phyloP scores from a whole-genome alignment of 2,113 vertebrate species.

The Dissostichus mawsoni region DNA sequence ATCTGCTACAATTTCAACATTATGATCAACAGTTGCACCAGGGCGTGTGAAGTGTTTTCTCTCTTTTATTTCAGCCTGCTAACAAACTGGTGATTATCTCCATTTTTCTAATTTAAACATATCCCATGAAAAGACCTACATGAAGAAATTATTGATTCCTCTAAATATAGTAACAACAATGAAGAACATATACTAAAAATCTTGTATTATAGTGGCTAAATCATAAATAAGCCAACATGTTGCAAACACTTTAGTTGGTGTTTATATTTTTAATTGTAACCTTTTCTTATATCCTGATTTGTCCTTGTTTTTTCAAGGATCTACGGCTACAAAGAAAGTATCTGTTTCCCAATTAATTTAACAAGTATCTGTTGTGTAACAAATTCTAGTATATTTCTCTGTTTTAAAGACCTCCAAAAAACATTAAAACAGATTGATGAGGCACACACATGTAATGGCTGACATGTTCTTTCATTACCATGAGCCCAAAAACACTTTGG shows the following conservation, averaged over 20 bases:
- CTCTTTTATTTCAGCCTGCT: background rate
- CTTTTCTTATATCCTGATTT: too few relatives aligned
- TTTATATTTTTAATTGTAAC: too few relatives aligned
- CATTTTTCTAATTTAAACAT: background rate
- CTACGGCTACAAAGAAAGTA: too few relatives aligned
- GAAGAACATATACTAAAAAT: too few relatives aligned
- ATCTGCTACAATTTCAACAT: conserved; percentile 14
- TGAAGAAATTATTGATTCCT: too few relatives aligned
- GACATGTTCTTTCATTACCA: conserved; percentile 9
- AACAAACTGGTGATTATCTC: background rate
- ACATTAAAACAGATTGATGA: background rate
- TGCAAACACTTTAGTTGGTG: too few relatives aligned
- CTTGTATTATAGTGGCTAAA: too few relatives aligned
- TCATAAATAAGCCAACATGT: too few relatives aligned
- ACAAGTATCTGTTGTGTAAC: background rate
- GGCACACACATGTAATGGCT: background rate
- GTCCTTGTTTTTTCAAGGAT: too few relatives aligned
- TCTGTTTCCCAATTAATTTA: background rate
- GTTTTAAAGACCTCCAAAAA: background rate
- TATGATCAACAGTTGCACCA: background rate
- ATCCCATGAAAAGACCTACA: background rate
- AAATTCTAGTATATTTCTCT: background rate
- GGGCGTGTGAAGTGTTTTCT: background rate
- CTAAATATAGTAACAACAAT: too few relatives aligned
- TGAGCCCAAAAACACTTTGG: conserved; percentile 1